Percentiles rank a stretch among this genome's conserved stretches.
phyloP scores from a whole-genome alignment of 1,140 invertebrate genomes.

The Cydia strobilella region DNA sequence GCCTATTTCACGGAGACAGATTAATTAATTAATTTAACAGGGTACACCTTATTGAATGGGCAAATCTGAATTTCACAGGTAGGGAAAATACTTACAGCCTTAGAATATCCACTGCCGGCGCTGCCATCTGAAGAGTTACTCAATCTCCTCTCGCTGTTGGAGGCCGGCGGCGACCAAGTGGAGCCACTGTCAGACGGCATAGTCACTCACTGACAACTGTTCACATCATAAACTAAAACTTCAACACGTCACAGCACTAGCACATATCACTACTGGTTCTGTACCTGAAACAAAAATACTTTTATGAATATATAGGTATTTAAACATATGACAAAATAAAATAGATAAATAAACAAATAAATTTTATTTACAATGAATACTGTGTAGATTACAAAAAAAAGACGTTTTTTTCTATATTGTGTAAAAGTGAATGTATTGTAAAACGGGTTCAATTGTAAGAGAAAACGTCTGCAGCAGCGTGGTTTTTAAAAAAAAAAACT shows the following conservation, averaged over 20 bases:
- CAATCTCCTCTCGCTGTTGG: constrained; percentile 71
- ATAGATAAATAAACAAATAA: background rate
- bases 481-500: too few species aligned
- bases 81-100: constrained; percentile 66
- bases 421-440: background rate
- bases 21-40: background rate
- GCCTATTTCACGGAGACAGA: background rate
- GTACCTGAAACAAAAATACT: constrained; percentile 23
- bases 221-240: constrained; percentile 61
- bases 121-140: constrained; percentile 80
- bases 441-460: background rate
- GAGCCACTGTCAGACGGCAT: constrained; percentile 78
- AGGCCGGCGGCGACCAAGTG: constrained; percentile 70
- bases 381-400: too few species aligned
- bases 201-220: constrained; percentile 45
- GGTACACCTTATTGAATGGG: background rate
- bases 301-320: background rate
- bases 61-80: too few species aligned
- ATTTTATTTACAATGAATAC: too few species aligned
- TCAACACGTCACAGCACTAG: constrained; percentile 44
- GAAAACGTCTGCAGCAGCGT: too few species aligned
- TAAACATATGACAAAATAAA: background rate
- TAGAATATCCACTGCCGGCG: constrained; percentile 76
- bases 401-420: background rate
- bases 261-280: constrained; percentile 23